Percentiles rank a stretch among this genome's conserved stretches.
phyloP scores from a whole-genome alignment of 2,797 vertebrate genomes.

The Clamator glandarius region DNA sequence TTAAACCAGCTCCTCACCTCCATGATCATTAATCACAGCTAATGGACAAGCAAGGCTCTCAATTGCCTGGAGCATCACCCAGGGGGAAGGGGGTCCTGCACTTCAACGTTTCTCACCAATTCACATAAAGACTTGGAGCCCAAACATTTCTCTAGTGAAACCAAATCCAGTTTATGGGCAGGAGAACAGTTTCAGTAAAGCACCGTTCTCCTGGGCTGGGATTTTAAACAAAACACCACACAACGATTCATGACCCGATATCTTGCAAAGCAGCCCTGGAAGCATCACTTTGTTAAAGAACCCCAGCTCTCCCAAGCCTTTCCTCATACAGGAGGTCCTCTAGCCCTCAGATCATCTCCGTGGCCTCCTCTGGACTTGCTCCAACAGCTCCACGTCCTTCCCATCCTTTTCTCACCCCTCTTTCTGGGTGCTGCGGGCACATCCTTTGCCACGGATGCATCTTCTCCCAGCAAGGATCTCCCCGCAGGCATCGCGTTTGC shows the following conservation, averaged over 20 bases:
- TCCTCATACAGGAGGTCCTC: too few relatives aligned
- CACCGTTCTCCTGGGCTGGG: fast-evolving
- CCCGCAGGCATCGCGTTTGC: too few relatives aligned
- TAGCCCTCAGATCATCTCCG: too few relatives aligned
- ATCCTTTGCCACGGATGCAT: too few relatives aligned
- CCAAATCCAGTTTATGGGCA: not conserved
- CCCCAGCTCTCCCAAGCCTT: too few relatives aligned
- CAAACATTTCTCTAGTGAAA: not conserved
- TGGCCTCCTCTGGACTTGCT: too few relatives aligned
- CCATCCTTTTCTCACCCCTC: too few relatives aligned
- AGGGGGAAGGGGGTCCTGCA: not conserved
- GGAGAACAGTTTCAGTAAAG: not conserved
- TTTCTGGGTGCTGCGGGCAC: too few relatives aligned
- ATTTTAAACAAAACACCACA: not conserved
- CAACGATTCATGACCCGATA: not conserved
- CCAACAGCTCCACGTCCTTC: too few relatives aligned
- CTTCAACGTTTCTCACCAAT: too few relatives aligned
- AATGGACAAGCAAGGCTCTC: too few relatives aligned
- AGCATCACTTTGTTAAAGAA: not conserved
- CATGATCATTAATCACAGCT: fast-evolving
- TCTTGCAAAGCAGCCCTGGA: fast-evolving
- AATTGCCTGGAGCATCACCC: not conserved
- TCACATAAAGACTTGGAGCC: not conserved
- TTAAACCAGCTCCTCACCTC: not conserved
- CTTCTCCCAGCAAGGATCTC: not conserved